A percentile compares a stretch with the other conserved stretches of the same genome.
Evolutionary conservation across 2,797 vertebrate species (phyloP).

Genomic region (Mionectes olivaceus): DNA sequence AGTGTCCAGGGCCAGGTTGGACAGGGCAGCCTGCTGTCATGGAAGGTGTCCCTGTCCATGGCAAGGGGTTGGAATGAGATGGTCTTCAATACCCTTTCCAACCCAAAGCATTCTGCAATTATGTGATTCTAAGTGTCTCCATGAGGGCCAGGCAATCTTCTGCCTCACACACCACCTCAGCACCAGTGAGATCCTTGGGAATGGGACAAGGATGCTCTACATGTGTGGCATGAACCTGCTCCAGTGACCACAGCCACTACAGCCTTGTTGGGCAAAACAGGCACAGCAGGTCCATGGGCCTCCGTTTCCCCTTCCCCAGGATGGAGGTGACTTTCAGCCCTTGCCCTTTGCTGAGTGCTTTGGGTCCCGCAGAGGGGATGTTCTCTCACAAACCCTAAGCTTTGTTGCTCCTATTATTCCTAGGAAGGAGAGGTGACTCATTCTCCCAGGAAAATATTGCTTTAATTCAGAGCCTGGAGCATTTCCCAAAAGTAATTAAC

Average conservation of each 20-base stretch:
- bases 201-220: background rate
- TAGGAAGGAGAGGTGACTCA: slow-evolving; percentile 1
- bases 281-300: background rate
- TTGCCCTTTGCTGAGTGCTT: background rate
- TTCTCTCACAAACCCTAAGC: background rate
- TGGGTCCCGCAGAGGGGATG: background rate
- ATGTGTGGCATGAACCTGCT: background rate
- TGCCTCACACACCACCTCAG: background rate
- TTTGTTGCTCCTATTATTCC: background rate
- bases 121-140: background rate
- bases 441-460: slow-evolving; percentile 14
- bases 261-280: background rate
- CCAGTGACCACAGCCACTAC: background rate
- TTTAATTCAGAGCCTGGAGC: slow-evolving; percentile 42
- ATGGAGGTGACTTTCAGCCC: background rate
- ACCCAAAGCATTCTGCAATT: background rate
- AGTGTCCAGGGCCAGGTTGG: background rate
- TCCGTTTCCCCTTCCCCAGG: background rate
- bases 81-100: background rate
- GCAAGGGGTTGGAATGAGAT: background rate
- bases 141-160: background rate
- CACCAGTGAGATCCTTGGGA: background rate
- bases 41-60: background rate
- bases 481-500: slow-evolving; percentile 64
- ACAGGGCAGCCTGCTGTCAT: background rate